phyloP scores from a whole-genome alignment of 2,888 invertebrate species.

The Trilocha varians region DNA sequence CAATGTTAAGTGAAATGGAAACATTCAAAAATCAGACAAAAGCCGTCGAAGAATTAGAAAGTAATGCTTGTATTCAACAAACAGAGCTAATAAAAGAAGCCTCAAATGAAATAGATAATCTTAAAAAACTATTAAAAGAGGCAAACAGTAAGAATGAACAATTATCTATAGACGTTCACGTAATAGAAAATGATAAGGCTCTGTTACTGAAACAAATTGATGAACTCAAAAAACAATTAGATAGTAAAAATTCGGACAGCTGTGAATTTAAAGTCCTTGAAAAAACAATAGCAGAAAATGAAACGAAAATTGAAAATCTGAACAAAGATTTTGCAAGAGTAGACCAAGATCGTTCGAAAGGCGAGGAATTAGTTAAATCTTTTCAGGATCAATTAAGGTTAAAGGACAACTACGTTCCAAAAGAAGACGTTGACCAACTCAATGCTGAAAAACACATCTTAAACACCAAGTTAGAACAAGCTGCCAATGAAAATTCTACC shows the following conservation, averaged over 20 bases:
- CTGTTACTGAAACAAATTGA: constrained; percentile 55
- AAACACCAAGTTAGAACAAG: constrained; percentile 19
- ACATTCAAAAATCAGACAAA: constrained; percentile 57
- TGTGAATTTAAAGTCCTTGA: constrained; percentile 36
- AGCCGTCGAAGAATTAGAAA: constrained; percentile 63
- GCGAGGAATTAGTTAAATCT: constrained; percentile 26
- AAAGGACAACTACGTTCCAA: constrained; percentile 7
- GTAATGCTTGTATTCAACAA: constrained; percentile 37
- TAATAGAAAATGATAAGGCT: constrained; percentile 67
- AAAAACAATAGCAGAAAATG: constrained; percentile 38
- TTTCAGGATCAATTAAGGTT: constrained; percentile 19
- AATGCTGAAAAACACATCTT: constrained; percentile 23
- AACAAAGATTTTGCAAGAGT: constrained; percentile 28
- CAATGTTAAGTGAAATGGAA: constrained; percentile 57
- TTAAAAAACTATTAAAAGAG: constrained; percentile 46
- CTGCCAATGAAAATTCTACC: constrained; percentile 27
- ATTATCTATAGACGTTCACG: constrained; percentile 65
- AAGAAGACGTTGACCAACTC: constrained; percentile 19
- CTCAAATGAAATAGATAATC: constrained; percentile 49
- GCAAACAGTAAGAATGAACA: constrained; percentile 60
- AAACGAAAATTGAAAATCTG: constrained; percentile 28
- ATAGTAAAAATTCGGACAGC: constrained; percentile 26
- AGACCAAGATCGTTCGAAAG: constrained; percentile 27
- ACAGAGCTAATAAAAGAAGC: constrained; percentile 36
- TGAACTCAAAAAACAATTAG: constrained; percentile 48